Evolutionary conservation across 2,888 invertebrate genomes (phyloP), one percentile per base, ranked within the genome.

Genomic region (Caenorhabditis sp.): DNA sequence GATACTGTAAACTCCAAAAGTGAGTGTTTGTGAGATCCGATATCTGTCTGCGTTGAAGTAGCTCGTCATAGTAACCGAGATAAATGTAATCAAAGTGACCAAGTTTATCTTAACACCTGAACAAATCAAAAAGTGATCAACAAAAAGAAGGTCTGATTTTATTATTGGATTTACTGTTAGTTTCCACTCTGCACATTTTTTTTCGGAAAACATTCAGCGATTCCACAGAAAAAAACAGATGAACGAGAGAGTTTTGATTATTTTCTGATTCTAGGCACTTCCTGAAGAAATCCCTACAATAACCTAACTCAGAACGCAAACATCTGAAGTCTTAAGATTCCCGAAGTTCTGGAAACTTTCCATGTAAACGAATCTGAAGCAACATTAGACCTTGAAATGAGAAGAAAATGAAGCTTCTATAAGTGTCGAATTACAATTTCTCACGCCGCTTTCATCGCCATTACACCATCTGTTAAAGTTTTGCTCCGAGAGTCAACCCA

Each of bases 351-450:
- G 2, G 8, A 24, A 54, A 54, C 26, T 54, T 26, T 26, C 14
- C 12, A 19, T 54, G 24, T 12, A 26, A 54, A 22, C 26, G 14
- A 19, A 47, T 47, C 47, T 19, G 19, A 47, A 31, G 16, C 16
- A 64, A 26, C 19, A 74, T 38, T 38, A 38, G 26, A 1, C 38
- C 44, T 7, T 47, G 58, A 51, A 51, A n/a, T 28, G 44, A 61
- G 38, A 41, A 61, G 44, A 63, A 63, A 28, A 26, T 22, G 56
- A 70, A 54, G 68, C 28, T 22, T 2, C 44, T 44, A 54, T 54
- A 68, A 68, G 68, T 51, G 68, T 68, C 68, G 38, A 68, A 38
- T 68, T 70, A 56, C 70, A 58, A 70, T 70, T 69, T 70, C 70
- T 58, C 68, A 68, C 51, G 54, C 68, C 68, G 41, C 68, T 68